Percentiles rank a stretch among this genome's conserved stretches.
Evolutionary conservation across 2,797 vertebrate genomes (phyloP).

Genomic region (Enteromius mattozi): DNA sequence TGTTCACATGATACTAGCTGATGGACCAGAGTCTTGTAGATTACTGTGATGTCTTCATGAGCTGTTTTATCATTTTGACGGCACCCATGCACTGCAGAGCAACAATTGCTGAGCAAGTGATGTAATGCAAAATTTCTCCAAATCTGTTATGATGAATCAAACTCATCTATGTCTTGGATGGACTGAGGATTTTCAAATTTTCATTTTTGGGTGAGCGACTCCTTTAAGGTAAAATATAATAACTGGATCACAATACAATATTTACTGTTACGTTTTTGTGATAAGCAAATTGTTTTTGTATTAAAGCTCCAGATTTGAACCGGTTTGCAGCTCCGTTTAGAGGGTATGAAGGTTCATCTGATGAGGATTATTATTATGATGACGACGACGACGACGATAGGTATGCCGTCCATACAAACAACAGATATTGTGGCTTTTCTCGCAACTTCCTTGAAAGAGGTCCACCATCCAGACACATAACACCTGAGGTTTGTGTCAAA

Average conservation of each 20-base stretch:
- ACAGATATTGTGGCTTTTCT: conserved; percentile 54
- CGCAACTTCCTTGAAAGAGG: conserved; percentile 36
- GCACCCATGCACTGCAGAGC: neutral
- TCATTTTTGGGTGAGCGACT: neutral
- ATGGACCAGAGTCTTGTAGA: neutral
- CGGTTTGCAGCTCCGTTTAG: neutral
- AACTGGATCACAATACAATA: neutral
- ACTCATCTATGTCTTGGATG: neutral
- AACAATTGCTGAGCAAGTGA: neutral
- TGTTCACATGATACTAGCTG: neutral
- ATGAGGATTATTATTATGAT: conserved; percentile 53
- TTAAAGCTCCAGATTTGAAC: conserved; percentile 22
- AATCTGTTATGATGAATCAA: neutral
- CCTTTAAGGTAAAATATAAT: neutral
- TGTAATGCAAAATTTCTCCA: neutral
- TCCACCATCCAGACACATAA: conserved; percentile 39
- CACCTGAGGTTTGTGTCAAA: conserved; percentile 67
- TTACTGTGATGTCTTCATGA: neutral
- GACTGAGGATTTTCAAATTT: neutral
- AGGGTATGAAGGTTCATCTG: conserved; percentile 61
- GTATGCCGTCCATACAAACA: conserved; percentile 9
- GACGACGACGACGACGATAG: conserved; percentile 46
- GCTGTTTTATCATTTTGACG: neutral
- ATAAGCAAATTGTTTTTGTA: neutral
- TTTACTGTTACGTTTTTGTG: neutral